These are phyloP conservation scores for Druceiella hillmani DNA, from an alignment of 2,888 invertebrate species.

Conservation along the genomic window DNA sequence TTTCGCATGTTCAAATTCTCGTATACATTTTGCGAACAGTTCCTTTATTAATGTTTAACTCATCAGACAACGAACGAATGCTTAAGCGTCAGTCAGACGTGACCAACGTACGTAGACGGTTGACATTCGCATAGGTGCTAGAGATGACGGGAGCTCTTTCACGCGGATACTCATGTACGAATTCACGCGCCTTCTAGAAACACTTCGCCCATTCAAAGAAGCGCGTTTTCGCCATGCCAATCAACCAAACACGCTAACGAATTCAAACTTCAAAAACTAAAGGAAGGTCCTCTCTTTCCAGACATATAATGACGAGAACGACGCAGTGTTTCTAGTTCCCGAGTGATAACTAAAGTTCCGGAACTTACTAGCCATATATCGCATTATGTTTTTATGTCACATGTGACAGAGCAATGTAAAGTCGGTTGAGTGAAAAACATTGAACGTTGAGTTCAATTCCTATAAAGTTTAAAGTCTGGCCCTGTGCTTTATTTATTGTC, in stretches of 20 bases:
- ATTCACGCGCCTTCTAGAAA: neutral
- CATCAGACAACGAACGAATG: too few relatives aligned
- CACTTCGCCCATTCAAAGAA: neutral
- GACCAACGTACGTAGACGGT: neutral
- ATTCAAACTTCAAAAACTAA: neutral
- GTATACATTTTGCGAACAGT: too few relatives aligned
- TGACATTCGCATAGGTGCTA: neutral
- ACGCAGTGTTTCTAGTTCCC: neutral
- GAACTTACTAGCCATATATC: neutral
- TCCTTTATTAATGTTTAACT: too few relatives aligned
- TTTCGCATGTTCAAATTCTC: too few relatives aligned
- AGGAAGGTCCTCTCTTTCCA: conserved; percentile 1
- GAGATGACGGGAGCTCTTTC: conserved; percentile 1
- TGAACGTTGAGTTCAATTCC: too few relatives aligned
- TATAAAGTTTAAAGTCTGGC: too few relatives aligned
- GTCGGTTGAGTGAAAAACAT: too few relatives aligned
- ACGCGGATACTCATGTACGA: neutral
- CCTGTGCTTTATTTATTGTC: too few relatives aligned
- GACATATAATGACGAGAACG: neutral
- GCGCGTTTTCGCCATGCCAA: neutral
- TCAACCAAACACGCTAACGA: neutral
- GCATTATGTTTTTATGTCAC: too few relatives aligned
- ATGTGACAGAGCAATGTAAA: too few relatives aligned
- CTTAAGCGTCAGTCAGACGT: too few relatives aligned
- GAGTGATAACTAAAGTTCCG: neutral